phyloP scores from a whole-genome alignment of 2,888 invertebrate species.

The Metopia argyrocephala region DNA sequence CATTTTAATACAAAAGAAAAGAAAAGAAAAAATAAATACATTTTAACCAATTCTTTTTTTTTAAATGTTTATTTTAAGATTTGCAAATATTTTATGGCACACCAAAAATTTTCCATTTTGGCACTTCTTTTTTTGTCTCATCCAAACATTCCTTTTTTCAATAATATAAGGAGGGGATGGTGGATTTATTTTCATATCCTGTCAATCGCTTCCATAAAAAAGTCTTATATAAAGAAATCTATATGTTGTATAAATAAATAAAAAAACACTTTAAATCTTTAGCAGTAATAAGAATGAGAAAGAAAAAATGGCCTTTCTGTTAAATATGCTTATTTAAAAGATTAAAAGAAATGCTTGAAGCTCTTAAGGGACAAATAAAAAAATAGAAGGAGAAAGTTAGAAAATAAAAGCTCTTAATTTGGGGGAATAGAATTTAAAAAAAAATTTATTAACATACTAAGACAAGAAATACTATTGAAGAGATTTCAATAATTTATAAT shows the following conservation, averaged over 20 bases:
- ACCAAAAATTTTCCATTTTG: conserved; percentile 5
- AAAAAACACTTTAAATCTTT: background rate
- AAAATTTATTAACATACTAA: too few species aligned
- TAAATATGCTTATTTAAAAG: conserved; percentile 68
- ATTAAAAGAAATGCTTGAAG: conserved; percentile 71
- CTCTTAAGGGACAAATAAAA: conserved; percentile 37
- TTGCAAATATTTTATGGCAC: conserved; percentile 40
- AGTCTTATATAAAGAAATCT: conserved; percentile 49
- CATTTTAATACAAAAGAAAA: background rate
- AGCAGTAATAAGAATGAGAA: too few species aligned
- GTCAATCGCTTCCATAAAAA: background rate
- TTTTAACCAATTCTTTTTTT: background rate
- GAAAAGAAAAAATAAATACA: background rate
- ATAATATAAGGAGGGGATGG: too few species aligned
- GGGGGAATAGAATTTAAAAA: background rate
- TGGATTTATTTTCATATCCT: background rate
- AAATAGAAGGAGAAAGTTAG: conserved; percentile 1
- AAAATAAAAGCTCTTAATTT: background rate
- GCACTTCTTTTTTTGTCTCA: conserved; percentile 3
- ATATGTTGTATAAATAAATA: background rate
- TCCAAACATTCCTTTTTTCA: background rate
- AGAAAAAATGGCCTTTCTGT: conserved; percentile 65
- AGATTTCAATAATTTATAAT: conserved; percentile 6
- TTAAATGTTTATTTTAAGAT: conserved; percentile 53
- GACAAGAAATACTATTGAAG: background rate